Conservation (phyloP, 2,888 invertebrate species). For the Nycteola revayana region DNA sequence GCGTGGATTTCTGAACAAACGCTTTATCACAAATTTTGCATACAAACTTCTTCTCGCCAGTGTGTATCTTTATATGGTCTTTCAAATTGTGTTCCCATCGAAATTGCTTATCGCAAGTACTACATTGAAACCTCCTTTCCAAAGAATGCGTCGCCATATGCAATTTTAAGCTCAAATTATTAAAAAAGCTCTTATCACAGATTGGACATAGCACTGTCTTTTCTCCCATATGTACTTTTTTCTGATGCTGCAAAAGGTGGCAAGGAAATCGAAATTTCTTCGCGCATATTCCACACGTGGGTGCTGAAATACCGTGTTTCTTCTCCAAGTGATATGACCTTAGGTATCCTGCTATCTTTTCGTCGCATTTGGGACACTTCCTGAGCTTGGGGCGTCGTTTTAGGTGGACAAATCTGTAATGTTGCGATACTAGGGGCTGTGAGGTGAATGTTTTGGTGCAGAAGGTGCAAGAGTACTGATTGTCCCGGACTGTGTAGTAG, state of each 20-base stretch:
- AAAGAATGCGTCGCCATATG: slow-evolving; percentile 39
- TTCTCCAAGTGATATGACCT: slow-evolving; percentile 53
- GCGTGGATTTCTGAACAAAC: slow-evolving; percentile 63
- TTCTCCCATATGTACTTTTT: slow-evolving; percentile 53
- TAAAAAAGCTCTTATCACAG: slow-evolving; percentile 72
- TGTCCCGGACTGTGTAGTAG: slow-evolving; percentile 36
- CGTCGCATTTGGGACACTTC: slow-evolving; percentile 50
- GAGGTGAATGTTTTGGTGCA: slow-evolving; percentile 45
- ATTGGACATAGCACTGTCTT: slow-evolving; percentile 61
- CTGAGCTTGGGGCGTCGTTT: slow-evolving; percentile 43
- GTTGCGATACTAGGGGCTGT: slow-evolving; percentile 51
- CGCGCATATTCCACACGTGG: slow-evolving; percentile 51
- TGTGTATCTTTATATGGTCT: slow-evolving; percentile 40
- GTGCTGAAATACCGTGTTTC: slow-evolving; percentile 51
- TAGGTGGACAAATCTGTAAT: slow-evolving; percentile 53
- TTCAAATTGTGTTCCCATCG: slow-evolving; percentile 42
- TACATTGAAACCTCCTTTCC: slow-evolving; percentile 35
- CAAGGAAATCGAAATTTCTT: slow-evolving; percentile 52
- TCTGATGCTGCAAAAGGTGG: slow-evolving; percentile 49
- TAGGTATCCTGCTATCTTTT: slow-evolving; percentile 40
- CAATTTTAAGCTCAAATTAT: slow-evolving; percentile 35
- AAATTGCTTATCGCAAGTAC: slow-evolving; percentile 31
- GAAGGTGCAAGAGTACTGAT: slow-evolving; percentile 41
- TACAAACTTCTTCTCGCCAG: slow-evolving; percentile 57
- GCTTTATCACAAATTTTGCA: slow-evolving; percentile 61